These are phyloP conservation scores for Nasonovia ribisnigri DNA, from an alignment of 2,888 invertebrate species.

Conservation along the genomic window DNA sequence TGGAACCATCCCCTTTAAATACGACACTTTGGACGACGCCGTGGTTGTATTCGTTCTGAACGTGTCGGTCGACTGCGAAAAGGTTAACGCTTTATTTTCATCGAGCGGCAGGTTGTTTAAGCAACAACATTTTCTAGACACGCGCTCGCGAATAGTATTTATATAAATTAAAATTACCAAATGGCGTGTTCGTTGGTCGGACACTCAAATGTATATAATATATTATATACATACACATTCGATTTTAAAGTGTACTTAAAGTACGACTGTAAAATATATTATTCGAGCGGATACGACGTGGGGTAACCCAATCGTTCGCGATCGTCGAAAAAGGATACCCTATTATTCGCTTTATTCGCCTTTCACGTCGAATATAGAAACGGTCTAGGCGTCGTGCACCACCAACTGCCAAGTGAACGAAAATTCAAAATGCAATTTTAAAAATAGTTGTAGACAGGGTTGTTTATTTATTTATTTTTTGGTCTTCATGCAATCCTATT, in stretches of 20 bases:
- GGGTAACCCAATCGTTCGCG: not conserved
- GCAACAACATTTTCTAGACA: not conserved
- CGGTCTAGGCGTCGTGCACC: not conserved
- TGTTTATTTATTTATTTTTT: not conserved
- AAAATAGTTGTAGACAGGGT: not conserved
- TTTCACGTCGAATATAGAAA: not conserved
- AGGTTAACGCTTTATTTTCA: not conserved
- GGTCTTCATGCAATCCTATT: not conserved
- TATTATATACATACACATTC: not conserved
- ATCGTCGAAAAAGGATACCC: not conserved
- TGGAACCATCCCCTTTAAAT: not conserved
- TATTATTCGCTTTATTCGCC: not conserved
- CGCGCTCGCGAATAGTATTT: not conserved
- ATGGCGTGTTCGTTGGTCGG: conserved; percentile 31
- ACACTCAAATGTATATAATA: not conserved
- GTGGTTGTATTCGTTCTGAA: not conserved
- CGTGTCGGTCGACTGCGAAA: not conserved
- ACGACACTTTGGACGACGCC: not conserved
- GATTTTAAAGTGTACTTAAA: not conserved
- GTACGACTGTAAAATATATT: conserved; percentile 5
- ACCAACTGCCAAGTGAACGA: not conserved
- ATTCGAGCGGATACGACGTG: not conserved
- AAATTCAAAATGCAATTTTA: not conserved
- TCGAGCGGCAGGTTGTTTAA: not conserved
- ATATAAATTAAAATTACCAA: conserved; percentile 22